phyloP scores from a whole-genome alignment of 2,888 invertebrate species.

The Spodoptera littoralis region DNA sequence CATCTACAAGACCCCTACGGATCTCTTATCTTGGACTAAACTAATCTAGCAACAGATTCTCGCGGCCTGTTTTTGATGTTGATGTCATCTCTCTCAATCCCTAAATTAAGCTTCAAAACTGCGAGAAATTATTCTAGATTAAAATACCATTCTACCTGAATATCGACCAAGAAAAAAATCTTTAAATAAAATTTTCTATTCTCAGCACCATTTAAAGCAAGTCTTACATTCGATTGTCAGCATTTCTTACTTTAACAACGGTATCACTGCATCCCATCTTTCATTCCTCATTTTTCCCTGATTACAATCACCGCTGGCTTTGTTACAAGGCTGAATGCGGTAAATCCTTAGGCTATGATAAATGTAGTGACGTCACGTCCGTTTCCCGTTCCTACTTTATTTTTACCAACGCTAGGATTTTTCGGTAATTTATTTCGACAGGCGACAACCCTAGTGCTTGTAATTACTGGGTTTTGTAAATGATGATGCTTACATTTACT shows the following conservation, averaged over 20 bases:
- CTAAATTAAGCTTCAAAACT: no score
- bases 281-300: conserved; percentile 50
- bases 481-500: background rate
- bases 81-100: no score
- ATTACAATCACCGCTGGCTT: conserved; percentile 48
- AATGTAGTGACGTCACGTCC: conserved; percentile 41
- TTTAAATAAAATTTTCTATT: background rate
- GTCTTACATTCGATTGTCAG: conserved; percentile 25
- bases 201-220: conserved; percentile 16
- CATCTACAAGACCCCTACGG: no score
- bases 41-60: no score
- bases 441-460: conserved; percentile 9
- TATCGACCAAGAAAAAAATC: background rate
- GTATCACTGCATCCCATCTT: conserved; percentile 45
- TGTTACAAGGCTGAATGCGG: conserved; percentile 37
- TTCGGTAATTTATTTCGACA: conserved; percentile 11
- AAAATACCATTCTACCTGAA: background rate
- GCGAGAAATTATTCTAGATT: no score
- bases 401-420: conserved; percentile 20
- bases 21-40: no score
- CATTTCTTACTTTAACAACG: conserved; percentile 23
- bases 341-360: conserved; percentile 44
- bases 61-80: no score
- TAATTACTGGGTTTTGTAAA: conserved; percentile 7
- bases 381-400: conserved; percentile 26